A percentile compares a stretch with the other conserved stretches of the same genome.
Evolutionary conservation across 1,140 invertebrate genomes (phyloP).

Genomic region (Drosophila ficusphila): DNA sequence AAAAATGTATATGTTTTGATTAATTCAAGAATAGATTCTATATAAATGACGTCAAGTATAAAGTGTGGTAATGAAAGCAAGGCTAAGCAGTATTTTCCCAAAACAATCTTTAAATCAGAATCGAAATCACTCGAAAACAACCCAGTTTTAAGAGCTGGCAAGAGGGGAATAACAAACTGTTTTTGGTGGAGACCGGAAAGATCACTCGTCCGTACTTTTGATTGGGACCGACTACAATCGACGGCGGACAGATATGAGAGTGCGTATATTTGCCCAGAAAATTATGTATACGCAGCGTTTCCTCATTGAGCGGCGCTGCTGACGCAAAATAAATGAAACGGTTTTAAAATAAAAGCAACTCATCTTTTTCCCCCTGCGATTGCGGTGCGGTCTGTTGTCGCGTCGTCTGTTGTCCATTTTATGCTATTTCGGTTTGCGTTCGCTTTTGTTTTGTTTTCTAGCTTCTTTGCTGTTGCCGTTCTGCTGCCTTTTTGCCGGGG

Average conservation of each 20-base stretch:
- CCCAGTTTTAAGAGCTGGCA: background rate
- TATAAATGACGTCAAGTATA: too few relatives aligned
- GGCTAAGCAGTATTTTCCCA: background rate
- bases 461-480: slow-evolving; percentile 15
- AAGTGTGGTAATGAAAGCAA: too few relatives aligned
- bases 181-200: too few relatives aligned
- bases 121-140: slow-evolving; percentile 5
- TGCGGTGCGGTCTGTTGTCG: slow-evolving; percentile 28
- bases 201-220: slow-evolving; percentile 29
- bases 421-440: slow-evolving; percentile 62
- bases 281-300: slow-evolving; percentile 61
- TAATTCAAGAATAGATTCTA: background rate
- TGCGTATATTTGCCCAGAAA: slow-evolving; percentile 27
- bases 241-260: slow-evolving; percentile 26
- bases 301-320: slow-evolving; percentile 56
- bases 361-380: slow-evolving; percentile 29
- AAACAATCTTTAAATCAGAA: background rate
- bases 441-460: slow-evolving; percentile 33
- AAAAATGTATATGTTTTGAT: background rate
- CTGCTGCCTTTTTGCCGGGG: slow-evolving; percentile 4
- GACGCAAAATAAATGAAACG: slow-evolving; percentile 70
- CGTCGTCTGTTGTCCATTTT: slow-evolving; percentile 46
- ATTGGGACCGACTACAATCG: slow-evolving; percentile 4
- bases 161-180: slow-evolving; percentile 5
- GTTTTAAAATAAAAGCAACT: slow-evolving; percentile 78